Conservation (phyloP, 2,113 vertebrate species). For the Perca schrenkii region DNA sequence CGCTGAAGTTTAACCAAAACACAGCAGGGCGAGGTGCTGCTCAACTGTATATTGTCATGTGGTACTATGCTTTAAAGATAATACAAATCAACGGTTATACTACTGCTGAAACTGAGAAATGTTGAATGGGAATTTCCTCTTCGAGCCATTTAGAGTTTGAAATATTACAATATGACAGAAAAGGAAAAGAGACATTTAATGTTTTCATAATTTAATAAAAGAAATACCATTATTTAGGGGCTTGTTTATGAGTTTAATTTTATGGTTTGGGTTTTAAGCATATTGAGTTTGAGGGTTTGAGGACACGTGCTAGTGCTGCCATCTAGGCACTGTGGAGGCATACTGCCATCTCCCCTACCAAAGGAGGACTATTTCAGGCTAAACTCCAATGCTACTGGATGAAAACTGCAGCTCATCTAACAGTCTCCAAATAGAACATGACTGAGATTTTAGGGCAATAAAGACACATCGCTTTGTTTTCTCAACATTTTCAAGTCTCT, state of each 20-base stretch:
- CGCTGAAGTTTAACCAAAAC: slow-evolving; percentile 29
- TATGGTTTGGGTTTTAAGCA: background rate
- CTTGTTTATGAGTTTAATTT: background rate
- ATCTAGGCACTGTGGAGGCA: slow-evolving; percentile 60
- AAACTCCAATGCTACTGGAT: background rate
- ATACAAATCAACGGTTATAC: background rate
- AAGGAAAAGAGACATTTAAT: background rate
- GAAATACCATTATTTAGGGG: background rate
- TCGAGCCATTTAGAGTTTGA: background rate
- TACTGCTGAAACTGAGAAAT: slow-evolving; percentile 1
- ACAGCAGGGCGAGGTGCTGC: slow-evolving; percentile 7
- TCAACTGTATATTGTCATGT: slow-evolving; percentile 16
- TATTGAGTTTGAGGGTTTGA: background rate
- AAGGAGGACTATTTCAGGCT: background rate
- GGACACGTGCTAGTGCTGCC: slow-evolving; percentile 70
- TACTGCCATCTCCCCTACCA: slow-evolving; percentile 12
- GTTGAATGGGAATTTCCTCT: background rate
- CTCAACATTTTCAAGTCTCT: background rate
- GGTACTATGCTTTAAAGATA: background rate
- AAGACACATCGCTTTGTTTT: background rate
- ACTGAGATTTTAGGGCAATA: background rate
- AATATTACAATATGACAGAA: background rate
- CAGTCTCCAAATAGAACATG: background rate
- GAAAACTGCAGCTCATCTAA: background rate
- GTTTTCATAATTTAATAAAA: background rate